Evolutionary conservation across 2,888 invertebrate species (phyloP), one percentile per base, ranked within the genome.

Genomic region (Xylota sylvarum): DNA sequence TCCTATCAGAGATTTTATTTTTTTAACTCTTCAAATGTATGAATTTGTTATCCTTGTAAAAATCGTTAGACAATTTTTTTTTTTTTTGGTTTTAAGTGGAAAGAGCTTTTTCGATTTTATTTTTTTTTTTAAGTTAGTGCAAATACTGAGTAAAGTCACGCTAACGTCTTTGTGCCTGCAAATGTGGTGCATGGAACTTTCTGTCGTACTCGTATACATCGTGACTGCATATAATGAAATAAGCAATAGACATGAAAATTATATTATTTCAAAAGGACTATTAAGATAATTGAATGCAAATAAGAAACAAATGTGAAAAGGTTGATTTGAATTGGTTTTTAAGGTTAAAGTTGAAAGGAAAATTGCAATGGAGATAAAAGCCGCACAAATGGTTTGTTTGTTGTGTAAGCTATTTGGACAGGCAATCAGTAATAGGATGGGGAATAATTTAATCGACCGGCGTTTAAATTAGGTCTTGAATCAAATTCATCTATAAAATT

Each of bases 201-300:
- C 32, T 30, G 30, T 30, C 30, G 10, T 46, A 35, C 12, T 58
- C 7, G 58, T 46, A 32, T 72, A 46, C 19, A 58, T 72, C 58
- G 58, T 60, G 58, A 48, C 35, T 72, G n/a, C 32, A 27, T 23
- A 56, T 56, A 70, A 56, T 56, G 48, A 50, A 65, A 48, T 14
- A 50, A 32, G 27, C 19, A 55, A 56, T 46, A 56, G 62, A 70
- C 32, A 70, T 17, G 55, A 40, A 56, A 43, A 55, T 56, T 37
- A 56, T 70, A 43, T 56, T 70, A 43, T 43, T 32, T 43, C 17
- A 19, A 46, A 70, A 19, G n/a, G 43, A 19, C 43, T 65, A 65
- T 65, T 65, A 50, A 19, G 19, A n/a, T 65, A 50, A 65, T 50
- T 65, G 65, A 65, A 65, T 37, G 32, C 50, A 65, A 65, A 65